Evolutionary conservation across 2,888 invertebrate species (phyloP), one percentile per base, ranked within the genome.

Genomic region (Tachina fera): DNA sequence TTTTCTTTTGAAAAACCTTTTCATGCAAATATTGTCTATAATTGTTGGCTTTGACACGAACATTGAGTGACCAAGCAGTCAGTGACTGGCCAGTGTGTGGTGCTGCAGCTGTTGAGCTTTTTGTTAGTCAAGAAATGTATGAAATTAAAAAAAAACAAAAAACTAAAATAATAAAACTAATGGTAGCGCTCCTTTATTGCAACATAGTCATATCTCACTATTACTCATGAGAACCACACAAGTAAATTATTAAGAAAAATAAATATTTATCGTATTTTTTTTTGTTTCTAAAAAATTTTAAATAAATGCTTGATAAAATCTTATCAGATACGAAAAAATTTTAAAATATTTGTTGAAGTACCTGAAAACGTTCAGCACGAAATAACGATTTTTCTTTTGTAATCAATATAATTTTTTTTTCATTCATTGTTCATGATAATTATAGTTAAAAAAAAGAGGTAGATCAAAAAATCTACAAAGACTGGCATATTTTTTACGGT

Each of bases 11-110:
- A 58, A 49, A 53, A 53, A 68, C n/a, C 10, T 70, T 63, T 71
- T 49, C 16, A 60, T 79, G 80, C 84, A 71, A 84, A 84, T 84
- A 60, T 60, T 79, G 16, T 74, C 65, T 70, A 45, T 53, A 70
- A 70, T 78, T 61, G 78, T 70, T 61, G 78, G 63, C 61, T 71
- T 53, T 53, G 61, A 63, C 71, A 70, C 71, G 53, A 61, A 53
- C 71, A 71, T 63, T 71, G 51, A 53, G 51, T 43, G 51, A 45
- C 41, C 70, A 22, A 68, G 11, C 43, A 43, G 14, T 31, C 43
- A 43, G 10, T 31, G 61, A 45, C 60, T 70, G 51, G 5, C 49
- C 41, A 39, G 31, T 56, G 53, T 53, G 6, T 31, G 31, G 31
- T 31, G 31, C 6, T 31, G 61, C 71, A 78, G 77, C 71, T 78